Conservation (phyloP, 2,888 invertebrate species). For the Epirrhoe alternata region DNA sequence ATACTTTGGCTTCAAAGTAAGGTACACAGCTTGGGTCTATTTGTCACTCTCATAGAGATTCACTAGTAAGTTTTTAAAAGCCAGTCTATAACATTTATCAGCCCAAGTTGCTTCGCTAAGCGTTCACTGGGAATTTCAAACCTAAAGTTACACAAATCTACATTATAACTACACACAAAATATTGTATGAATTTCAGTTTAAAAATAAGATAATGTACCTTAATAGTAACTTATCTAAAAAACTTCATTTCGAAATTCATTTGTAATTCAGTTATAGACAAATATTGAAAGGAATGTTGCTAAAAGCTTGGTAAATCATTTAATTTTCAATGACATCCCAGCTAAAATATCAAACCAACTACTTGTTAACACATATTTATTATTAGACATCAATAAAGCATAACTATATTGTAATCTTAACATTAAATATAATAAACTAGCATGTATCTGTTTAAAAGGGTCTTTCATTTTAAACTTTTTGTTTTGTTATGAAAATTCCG, state of each 20-base stretch:
- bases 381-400: neutral
- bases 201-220: constrained; percentile 9
- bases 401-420: constrained; percentile 7
- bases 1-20: constrained; percentile 2
- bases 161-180: constrained; percentile 8
- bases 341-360: constrained; percentile 1
- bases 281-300: constrained; percentile 26
- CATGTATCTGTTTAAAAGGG: constrained; percentile 5
- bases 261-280: constrained; percentile 10
- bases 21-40: constrained; percentile 3
- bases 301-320: constrained; percentile 15
- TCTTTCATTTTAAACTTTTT: too few relatives aligned
- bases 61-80: constrained; percentile 61
- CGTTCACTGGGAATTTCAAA: constrained; percentile 12
- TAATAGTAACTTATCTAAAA: constrained; percentile 10
- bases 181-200: constrained; percentile 8
- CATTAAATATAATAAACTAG: constrained; percentile 8
- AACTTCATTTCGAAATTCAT: constrained; percentile 18
- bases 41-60: constrained; percentile 69
- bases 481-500: too few relatives aligned
- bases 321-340: neutral
- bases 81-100: constrained; percentile 74
- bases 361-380: neutral
- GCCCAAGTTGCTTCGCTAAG: constrained; percentile 68
- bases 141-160: constrained; percentile 8